Percentiles rank a stretch among this genome's conserved stretches.
Evolutionary conservation across 2,888 invertebrate species (phyloP).

Genomic region (Macropis europaea): DNA sequence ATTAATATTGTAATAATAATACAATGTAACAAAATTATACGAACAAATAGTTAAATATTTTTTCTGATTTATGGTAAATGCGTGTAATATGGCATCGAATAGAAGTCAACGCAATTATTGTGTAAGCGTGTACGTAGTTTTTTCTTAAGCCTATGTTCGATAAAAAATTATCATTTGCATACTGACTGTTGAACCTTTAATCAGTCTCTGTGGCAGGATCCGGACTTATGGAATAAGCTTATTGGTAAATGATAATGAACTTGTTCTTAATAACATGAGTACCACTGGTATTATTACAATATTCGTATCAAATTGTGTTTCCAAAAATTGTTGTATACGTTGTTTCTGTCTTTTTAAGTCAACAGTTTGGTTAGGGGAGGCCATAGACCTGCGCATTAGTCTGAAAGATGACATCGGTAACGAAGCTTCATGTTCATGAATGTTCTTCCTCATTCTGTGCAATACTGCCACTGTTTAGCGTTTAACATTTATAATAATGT

Average conservation of each 20-base stretch:
- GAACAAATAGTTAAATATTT: not conserved
- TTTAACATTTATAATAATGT: no score
- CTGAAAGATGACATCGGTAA: not conserved
- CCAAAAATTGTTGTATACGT: not conserved
- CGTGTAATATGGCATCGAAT: no score
- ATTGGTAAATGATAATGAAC: conserved; percentile 14
- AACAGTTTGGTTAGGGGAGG: not conserved
- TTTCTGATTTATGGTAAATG: no score
- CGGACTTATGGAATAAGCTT: conserved; percentile 7
- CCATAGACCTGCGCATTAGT: not conserved
- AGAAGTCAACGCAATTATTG: not conserved
- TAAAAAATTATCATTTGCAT: conserved; percentile 20
- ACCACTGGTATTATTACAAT: not conserved
- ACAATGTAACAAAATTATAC: no score
- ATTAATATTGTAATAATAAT: no score
- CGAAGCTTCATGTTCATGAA: not conserved
- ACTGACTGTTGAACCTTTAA: conserved; percentile 44
- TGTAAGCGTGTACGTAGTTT: not conserved
- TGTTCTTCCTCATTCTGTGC: not conserved
- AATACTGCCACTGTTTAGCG: no score
- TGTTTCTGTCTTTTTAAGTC: not conserved
- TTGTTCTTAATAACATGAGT: not conserved
- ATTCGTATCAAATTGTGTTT: not conserved
- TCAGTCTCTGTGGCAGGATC: not conserved
- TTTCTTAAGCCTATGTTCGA: not conserved